Evolutionary conservation across 2,888 invertebrate genomes (phyloP).

Genomic region (Pammene aurita): DNA sequence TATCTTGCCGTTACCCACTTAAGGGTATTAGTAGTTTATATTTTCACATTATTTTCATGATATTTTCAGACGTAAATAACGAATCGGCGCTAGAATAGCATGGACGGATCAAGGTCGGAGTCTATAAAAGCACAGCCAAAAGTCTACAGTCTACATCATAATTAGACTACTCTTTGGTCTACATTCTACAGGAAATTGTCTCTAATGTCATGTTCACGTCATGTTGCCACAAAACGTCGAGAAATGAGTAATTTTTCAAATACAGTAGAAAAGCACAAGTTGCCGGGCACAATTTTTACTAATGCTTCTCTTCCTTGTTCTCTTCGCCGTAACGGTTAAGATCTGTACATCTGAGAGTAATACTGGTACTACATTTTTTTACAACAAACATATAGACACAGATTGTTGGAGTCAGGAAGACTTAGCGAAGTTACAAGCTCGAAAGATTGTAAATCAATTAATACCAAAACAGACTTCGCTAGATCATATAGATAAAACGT

Average conservation of each 20-base stretch:
- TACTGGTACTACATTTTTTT: slow-evolving; percentile 69
- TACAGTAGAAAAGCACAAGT: not conserved
- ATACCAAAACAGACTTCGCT: slow-evolving; percentile 59
- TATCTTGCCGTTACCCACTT: no score
- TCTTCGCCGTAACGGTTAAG: slow-evolving; percentile 56
- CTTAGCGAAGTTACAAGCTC: slow-evolving; percentile 64
- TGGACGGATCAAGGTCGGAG: no score
- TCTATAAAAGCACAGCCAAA: no score
- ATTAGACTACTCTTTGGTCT: no score
- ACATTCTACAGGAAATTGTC: no score
- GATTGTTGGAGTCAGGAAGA: slow-evolving; percentile 71
- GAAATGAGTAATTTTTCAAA: slow-evolving; percentile 6
- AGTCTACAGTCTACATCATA: no score
- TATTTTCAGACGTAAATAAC: no score
- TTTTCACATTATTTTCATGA: no score
- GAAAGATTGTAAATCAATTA: slow-evolving; percentile 65
- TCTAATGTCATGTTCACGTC: not conserved
- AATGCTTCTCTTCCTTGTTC: slow-evolving; percentile 65
- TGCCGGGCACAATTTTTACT: not conserved
- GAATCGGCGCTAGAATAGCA: no score
- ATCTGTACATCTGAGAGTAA: slow-evolving; percentile 51
- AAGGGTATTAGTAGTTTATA: no score
- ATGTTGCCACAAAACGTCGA: not conserved
- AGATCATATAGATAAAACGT: slow-evolving; percentile 60
- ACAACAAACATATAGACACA: slow-evolving; percentile 49